These are phyloP conservation scores for Paradoxurus hermaphroditus DNA, from an alignment of 2,113 vertebrate genomes.

Conservation along the genomic window DNA sequence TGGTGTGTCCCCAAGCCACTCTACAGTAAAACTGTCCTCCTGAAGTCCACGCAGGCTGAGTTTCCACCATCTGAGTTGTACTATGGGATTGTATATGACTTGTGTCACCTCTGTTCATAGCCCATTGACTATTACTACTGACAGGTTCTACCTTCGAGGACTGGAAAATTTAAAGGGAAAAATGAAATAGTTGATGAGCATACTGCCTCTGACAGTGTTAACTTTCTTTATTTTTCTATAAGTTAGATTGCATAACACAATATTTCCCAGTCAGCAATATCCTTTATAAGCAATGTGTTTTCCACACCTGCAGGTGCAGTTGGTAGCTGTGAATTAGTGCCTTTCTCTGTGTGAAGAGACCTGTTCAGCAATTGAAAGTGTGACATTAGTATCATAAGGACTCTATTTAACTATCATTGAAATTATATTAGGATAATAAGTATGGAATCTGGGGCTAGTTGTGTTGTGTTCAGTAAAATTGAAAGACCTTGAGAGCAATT, in stretches of 20 bases:
- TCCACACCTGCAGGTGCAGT: not conserved
- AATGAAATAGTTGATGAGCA: not conserved
- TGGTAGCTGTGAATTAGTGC: not conserved
- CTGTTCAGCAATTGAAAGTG: not conserved
- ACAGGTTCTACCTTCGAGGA: not conserved
- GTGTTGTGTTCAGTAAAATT: conserved; percentile 12
- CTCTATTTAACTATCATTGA: conserved; percentile 12
- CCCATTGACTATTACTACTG: not conserved
- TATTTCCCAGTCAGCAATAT: not conserved
- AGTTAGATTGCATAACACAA: not conserved
- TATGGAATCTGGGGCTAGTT: not conserved
- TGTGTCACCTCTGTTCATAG: not conserved
- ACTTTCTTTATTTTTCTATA: not conserved
- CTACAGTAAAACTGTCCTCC: not conserved
- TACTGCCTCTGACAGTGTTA: not conserved
- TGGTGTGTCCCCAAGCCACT: not conserved
- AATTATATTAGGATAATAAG: conserved; percentile 48
- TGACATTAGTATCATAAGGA: conserved; percentile 12
- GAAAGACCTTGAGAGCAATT: conserved; percentile 45
- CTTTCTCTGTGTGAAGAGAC: not conserved
- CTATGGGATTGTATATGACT: not conserved
- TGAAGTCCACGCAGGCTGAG: not conserved
- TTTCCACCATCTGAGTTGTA: not conserved
- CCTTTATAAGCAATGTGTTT: not conserved
- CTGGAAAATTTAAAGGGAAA: not conserved